phyloP scores from a whole-genome alignment of 2,113 vertebrate species.

The Thunnus maccoyii region DNA sequence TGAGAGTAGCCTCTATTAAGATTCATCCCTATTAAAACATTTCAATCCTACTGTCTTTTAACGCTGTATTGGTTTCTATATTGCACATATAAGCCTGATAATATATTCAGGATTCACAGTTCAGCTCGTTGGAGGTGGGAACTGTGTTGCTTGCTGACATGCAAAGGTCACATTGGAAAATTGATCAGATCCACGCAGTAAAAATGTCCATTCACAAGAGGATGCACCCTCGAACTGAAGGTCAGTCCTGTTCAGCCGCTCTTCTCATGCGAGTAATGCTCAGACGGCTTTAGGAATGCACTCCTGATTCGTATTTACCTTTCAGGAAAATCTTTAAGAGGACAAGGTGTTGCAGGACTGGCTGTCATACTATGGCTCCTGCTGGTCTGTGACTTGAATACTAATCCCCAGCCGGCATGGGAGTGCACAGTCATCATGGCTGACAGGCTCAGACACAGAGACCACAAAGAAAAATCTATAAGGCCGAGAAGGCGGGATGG shows the following conservation, averaged over 20 bases:
- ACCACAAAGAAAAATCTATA: constrained; percentile 27
- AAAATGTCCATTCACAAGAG: constrained; percentile 3
- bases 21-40: not conserved
- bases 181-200: constrained; percentile 18
- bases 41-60: not conserved
- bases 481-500: not conserved
- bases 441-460: constrained; percentile 30
- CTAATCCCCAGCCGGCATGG: constrained; percentile 35
- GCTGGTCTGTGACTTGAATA: constrained; percentile 55
- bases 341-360: not conserved
- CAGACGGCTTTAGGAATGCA: not conserved
- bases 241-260: constrained; percentile 16
- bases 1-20: constrained; percentile 2
- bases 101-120: constrained; percentile 18
- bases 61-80: not conserved
- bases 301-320: constrained; percentile 2
- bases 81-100: not conserved
- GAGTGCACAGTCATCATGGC: constrained; percentile 66
- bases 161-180: constrained; percentile 59
- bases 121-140: constrained; percentile 15
- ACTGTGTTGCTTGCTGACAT: not conserved
- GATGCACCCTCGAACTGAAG: constrained; percentile 2
- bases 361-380: constrained; percentile 2
- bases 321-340: constrained; percentile 23
- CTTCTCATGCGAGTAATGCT: not conserved